Evolutionary conservation across 1,140 invertebrate species (phyloP), one percentile per base, ranked within the genome.

Genomic region (Megalopta genalis): DNA sequence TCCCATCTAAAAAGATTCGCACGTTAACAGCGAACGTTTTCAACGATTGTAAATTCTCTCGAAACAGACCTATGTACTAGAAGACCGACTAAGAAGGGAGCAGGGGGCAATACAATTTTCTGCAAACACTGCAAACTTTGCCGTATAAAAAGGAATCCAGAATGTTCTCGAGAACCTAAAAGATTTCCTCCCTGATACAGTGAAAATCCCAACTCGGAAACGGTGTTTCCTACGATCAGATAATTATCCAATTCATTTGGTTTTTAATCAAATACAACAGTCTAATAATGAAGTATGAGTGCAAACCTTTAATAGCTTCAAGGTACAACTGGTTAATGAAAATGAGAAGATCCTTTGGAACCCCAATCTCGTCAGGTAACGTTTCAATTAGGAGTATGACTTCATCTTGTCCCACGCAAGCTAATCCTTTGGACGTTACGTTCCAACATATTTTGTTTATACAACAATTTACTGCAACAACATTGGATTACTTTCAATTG

Each of bases 371-470:
- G 71, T 95, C 94, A 0, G 95, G 94, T 14, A 95, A 89, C n/a
- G 94, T 94, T 91, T 98, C 97, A 14, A 98, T 91, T 46, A 98
- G 87, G 78, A 98, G 94, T 71, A 98, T 95, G 25, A 98, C 92
- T 93, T 98, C 97, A 90, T 98, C 97, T 89, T 98, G 97, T 21
- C 97, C 97, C 39, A 98, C 96, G 73, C 96, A 96, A 67, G 95
- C 95, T 87, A 98, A 92, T 27, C 97, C 97, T 84, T 95, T 94
- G 0, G 96, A 97, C 10, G 96, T 95, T 81, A 98, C 96, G 91
- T 96, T 97, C 95, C 97, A 97, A 81, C 96, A 97, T 75, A 94
- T 93, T 83, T 95, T 95, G 86, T 96, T 96, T 73, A 97, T 95
- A 91, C 97, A 98, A 90, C 97, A 98, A 86, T 96, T 96, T 93